phyloP scores from a whole-genome alignment of 2,888 invertebrate species.

The Drosophila monieri region DNA sequence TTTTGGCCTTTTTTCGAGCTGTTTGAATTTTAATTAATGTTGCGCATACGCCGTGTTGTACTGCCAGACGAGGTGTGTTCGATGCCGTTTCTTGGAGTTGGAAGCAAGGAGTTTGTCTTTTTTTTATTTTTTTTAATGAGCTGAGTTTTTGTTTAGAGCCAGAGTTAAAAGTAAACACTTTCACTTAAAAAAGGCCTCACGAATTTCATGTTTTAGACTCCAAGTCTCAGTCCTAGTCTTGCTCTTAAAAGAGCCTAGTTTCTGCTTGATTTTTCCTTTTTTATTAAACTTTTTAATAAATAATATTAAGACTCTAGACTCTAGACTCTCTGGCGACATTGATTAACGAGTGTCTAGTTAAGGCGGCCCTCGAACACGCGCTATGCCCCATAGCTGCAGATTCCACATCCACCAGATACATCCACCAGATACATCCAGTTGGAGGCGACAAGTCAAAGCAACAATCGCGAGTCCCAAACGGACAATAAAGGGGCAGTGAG shows the following conservation, averaged over 20 bases:
- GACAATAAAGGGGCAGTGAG: too few relatives aligned
- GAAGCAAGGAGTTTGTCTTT: constrained; percentile 33
- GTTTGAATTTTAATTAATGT: constrained; percentile 67
- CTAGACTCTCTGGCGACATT: constrained; percentile 57
- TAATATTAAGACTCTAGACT: background rate
- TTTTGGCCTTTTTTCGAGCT: background rate
- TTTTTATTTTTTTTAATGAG: constrained; percentile 16
- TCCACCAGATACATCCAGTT: too few relatives aligned
- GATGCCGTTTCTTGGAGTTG: constrained; percentile 4
- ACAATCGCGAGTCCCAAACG: constrained; percentile 18
- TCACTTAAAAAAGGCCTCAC: background rate
- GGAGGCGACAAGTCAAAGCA: constrained; percentile 15
- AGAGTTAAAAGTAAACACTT: too few relatives aligned
- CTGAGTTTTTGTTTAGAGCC: too few relatives aligned
- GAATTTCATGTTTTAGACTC: too few relatives aligned
- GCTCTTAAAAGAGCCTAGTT: too few relatives aligned
- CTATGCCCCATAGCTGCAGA: constrained; percentile 41
- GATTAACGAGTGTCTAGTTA: constrained; percentile 73
- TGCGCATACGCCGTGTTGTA: constrained; percentile 56
- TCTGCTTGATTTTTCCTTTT: too few relatives aligned
- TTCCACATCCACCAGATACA: constrained; percentile 28
- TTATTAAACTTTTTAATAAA: too few relatives aligned
- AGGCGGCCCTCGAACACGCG: constrained; percentile 64
- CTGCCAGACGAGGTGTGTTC: constrained; percentile 41
- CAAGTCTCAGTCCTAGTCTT: too few relatives aligned